Evolutionary conservation across 2,113 vertebrate genomes (phyloP).

Genomic region (Cephalopterus ornatus): DNA sequence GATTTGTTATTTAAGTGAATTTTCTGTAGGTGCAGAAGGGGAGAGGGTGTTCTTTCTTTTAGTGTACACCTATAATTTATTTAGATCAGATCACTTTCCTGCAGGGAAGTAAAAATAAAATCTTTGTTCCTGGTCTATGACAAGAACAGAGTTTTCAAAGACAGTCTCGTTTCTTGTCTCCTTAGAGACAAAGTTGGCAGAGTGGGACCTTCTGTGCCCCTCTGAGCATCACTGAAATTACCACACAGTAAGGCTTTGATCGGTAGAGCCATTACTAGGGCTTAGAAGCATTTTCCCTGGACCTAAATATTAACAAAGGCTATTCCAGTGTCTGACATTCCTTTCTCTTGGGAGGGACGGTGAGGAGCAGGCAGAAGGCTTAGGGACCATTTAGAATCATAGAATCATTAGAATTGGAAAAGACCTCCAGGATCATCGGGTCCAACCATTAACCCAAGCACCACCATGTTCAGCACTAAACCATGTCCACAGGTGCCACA

Average conservation of each 20-base stretch:
- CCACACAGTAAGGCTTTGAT: not conserved
- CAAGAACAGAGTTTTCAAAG: not conserved
- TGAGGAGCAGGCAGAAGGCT: not conserved
- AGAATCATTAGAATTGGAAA: not conserved
- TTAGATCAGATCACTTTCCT: not conserved
- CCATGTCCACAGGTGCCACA: not conserved
- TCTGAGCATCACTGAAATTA: not conserved
- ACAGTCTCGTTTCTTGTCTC: not conserved
- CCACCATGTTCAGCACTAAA: fast-evolving
- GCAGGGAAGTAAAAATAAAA: conserved; percentile 7
- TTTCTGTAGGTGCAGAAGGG: not conserved
- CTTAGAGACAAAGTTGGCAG: not conserved
- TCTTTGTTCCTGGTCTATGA: not conserved
- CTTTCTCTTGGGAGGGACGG: not conserved
- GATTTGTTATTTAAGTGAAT: conserved; percentile 45
- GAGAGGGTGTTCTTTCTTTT: not conserved
- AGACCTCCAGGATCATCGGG: fast-evolving
- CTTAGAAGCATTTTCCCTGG: not conserved
- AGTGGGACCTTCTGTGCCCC: not conserved
- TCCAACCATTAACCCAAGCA: not conserved
- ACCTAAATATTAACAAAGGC: not conserved
- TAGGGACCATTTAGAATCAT: not conserved
- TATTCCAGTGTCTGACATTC: not conserved
- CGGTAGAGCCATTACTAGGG: not conserved
- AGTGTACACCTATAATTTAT: conserved; percentile 35